These are phyloP conservation scores for Odocoileus virginianus DNA, from an alignment of 2,113 vertebrate species.

Conservation along the genomic window DNA sequence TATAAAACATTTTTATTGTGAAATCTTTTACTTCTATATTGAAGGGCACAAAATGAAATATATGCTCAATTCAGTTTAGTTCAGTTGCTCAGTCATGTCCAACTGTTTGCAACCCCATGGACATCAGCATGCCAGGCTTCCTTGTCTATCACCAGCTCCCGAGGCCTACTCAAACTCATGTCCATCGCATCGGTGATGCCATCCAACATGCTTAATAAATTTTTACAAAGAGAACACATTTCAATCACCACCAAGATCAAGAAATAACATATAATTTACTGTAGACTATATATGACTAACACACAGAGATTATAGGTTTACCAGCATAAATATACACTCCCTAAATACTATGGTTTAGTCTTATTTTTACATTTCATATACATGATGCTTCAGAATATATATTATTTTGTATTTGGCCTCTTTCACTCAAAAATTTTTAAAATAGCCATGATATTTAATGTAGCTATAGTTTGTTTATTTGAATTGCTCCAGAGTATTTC, in stretches of 20 bases:
- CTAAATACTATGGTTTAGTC: neutral
- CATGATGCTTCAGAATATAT: neutral
- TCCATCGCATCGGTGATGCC: fast-evolving
- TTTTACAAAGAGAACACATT: neutral
- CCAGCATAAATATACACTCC: neutral
- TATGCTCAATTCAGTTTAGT: neutral
- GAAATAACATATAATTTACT: neutral
- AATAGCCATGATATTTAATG: neutral
- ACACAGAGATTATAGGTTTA: neutral
- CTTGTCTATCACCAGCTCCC: neutral
- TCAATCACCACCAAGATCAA: neutral
- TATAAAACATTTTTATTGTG: neutral
- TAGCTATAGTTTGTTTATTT: neutral
- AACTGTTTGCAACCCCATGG: neutral
- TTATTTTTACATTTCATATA: neutral
- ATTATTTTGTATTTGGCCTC: neutral
- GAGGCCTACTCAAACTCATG: neutral
- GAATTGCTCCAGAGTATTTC: neutral
- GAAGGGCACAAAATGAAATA: neutral
- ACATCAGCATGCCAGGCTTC: neutral
- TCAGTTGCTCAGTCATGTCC: neutral
- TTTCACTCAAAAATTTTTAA: neutral
- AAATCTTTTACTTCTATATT: neutral
- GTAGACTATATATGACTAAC: neutral
- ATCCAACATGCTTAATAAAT: neutral